phyloP scores from a whole-genome alignment of 2,113 vertebrate genomes.

The Oxyura jamaicensis region DNA sequence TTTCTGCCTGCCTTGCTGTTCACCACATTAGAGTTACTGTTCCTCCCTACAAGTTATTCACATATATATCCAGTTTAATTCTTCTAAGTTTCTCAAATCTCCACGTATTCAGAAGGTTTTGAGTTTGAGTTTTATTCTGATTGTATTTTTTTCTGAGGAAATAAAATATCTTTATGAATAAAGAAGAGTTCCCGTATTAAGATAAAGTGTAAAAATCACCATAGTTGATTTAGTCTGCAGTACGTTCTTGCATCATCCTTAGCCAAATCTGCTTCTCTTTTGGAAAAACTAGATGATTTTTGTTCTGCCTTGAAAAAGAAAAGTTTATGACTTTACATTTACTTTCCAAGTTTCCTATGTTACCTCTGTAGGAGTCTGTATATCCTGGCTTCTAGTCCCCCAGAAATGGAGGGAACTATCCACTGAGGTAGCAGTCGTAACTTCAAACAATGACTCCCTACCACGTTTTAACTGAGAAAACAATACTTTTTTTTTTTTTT shows the following conservation, averaged over 20 bases:
- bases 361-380: background rate
- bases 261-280: background rate
- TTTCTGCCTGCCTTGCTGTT: background rate
- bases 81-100: background rate
- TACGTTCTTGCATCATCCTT: background rate
- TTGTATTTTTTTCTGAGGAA: background rate
- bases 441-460: background rate
- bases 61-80: background rate
- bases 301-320: background rate
- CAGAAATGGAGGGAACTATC: background rate
- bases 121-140: background rate
- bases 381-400: background rate
- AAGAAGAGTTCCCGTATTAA: background rate
- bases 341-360: background rate
- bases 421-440: background rate
- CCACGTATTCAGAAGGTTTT: background rate
- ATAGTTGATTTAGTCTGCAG: background rate
- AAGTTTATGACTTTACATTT: background rate
- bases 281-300: background rate
- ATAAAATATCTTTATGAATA: background rate
- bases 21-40: fast-evolving
- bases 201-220: background rate
- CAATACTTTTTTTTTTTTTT: background rate
- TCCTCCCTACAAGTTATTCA: background rate
- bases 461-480: background rate